Conservation (phyloP, 2,797 vertebrate genomes). For the Helicolenus hilgendorfi region DNA sequence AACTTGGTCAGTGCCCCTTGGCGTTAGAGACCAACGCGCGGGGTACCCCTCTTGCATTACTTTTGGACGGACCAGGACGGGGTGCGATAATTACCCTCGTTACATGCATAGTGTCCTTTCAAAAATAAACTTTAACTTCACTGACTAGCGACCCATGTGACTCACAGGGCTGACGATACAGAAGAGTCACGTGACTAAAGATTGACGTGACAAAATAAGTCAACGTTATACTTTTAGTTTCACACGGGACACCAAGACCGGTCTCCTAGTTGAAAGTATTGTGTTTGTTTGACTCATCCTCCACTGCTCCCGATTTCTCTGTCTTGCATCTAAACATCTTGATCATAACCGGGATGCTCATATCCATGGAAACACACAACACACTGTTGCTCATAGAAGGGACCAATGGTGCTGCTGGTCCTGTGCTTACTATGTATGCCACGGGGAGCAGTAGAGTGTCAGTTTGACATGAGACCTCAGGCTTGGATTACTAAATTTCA, state of each 20-base stretch:
- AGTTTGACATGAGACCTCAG: neutral
- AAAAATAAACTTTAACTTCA: neutral
- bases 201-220: too few species aligned
- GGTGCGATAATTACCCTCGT: neutral
- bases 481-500: neutral
- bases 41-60: too few species aligned
- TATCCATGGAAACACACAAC: neutral
- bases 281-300: too few species aligned
- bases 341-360: neutral
- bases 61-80: neutral
- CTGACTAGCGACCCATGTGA: too few species aligned
- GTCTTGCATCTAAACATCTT: neutral
- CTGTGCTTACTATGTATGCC: neutral
- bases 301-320: neutral
- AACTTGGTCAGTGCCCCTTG: neutral
- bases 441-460: neutral
- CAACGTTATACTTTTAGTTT: too few species aligned
- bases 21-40: fast-evolving
- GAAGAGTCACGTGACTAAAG: too few species aligned
- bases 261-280: too few species aligned
- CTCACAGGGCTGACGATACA: too few species aligned
- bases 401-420: neutral
- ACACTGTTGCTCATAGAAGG: neutral
- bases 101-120: neutral
- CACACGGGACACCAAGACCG: too few species aligned